Base-by-base conservation (phyloP, 2,888 invertebrate genomes). In the Pristionchus mayeri region DNA sequence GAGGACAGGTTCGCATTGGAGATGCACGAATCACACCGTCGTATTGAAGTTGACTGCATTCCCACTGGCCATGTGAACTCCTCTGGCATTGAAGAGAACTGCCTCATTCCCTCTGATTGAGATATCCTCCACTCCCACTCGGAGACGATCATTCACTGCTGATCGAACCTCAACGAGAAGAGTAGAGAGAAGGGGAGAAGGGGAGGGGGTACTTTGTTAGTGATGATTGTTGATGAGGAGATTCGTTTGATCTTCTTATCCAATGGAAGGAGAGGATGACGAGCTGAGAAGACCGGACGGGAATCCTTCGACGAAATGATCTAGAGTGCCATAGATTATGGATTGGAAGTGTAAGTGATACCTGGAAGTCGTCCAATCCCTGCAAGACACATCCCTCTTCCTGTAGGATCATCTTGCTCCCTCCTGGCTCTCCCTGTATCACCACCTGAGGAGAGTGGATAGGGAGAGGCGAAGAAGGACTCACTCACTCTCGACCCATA, bases 81-180 rank as follows among this genome's bases (percentile, higher is more conserved):
- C 85, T 30, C 87, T 86, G 7, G 89, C 88, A 50, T 92, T 91
- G n/a, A 91, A 85, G 21, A 89, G 85, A 21, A 92, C 88, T 57
- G 90, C 90, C 85, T 92, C 91, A 86, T 92, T 92, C 6, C 92
- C 92, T 52, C 92, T 88, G 34, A 92, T 30, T 24, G 87, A 87
- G 11, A 90, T 86, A 85, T 91, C 89, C n/a, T 91, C 89, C 0
- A 87, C 90, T 52, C 85, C 84, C 13, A 92, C 87, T 63, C 89
- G 86, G 37, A 92, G 85, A 16, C 86, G 76, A 52, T 92, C 90
- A 82, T 92, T 90, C 4, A 92, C 89, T 3, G 92, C 90, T 3
- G 91, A 88, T 48, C 92, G 88, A 21, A 92, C 87, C 90, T 91
- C 57, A 24, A 57, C 24, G 4, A 57, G 9, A 6, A 6, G 21